Conservation (phyloP, 2,113 vertebrate species). For the Oreochromis spilurus region DNA sequence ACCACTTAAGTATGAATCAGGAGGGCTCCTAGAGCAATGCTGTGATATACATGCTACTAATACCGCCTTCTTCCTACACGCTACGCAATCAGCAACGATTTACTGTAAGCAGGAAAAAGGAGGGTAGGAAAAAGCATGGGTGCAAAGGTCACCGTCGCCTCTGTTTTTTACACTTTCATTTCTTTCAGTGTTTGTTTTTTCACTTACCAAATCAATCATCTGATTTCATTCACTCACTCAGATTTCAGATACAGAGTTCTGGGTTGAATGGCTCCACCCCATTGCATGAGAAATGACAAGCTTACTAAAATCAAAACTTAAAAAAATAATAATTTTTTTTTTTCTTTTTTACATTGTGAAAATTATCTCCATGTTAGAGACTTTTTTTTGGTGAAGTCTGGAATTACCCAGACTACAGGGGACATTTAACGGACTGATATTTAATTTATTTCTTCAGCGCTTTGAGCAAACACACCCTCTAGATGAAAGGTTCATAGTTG, state of each 20-base stretch:
- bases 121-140: not conserved
- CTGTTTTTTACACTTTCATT: not conserved
- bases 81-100: not conserved
- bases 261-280: not conserved
- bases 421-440: not conserved
- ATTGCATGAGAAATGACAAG: not conserved
- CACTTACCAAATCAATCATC: not conserved
- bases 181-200: not conserved
- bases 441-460: not conserved
- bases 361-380: not conserved
- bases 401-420: not conserved
- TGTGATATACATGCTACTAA: not conserved
- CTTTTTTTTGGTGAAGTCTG: not conserved
- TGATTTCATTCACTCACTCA: not conserved
- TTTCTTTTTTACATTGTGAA: not conserved
- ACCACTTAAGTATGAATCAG: not conserved
- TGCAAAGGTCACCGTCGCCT: not conserved
- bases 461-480: not conserved
- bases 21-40: not conserved
- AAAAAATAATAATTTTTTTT: accelerated
- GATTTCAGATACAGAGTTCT: not conserved
- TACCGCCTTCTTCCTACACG: not conserved
- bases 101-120: not conserved
- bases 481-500: not conserved
- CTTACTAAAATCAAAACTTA: accelerated